A percentile compares a stretch with the other conserved stretches of the same genome.
Evolutionary conservation across 92 coral and sea anemone genomes (phyloP).

Genomic region (Porites lobata): DNA sequence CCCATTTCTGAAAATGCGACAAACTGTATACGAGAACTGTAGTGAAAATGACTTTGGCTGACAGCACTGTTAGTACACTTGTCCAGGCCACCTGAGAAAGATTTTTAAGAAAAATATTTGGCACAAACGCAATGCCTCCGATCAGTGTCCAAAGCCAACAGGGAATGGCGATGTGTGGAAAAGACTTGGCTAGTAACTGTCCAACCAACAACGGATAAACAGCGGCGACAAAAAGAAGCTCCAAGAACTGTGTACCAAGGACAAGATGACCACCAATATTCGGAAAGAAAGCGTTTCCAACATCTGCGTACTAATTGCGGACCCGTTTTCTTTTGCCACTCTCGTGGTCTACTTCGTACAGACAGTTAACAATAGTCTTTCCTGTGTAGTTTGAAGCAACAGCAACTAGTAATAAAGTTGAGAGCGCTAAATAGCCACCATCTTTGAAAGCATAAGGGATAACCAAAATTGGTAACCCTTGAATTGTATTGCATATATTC

Average conservation of each 20-base stretch:
- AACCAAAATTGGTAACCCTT: slow-evolving; percentile 94
- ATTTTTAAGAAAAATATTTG: slow-evolving; percentile 86
- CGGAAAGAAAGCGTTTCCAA: slow-evolving; percentile 82
- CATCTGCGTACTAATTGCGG: slow-evolving; percentile 81
- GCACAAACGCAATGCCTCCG: slow-evolving; percentile 86
- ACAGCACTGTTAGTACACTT: slow-evolving; percentile 86
- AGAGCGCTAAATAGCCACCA: slow-evolving; percentile 84
- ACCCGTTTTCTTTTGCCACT: slow-evolving; percentile 74
- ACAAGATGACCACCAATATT: slow-evolving; percentile 84
- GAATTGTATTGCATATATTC: slow-evolving; percentile 97
- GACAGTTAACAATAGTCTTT: slow-evolving; percentile 81
- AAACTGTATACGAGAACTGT: slow-evolving; percentile 86
- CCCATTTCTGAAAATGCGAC: slow-evolving; percentile 79
- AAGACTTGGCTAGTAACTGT: slow-evolving; percentile 70
- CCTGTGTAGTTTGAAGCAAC: slow-evolving; percentile 93
- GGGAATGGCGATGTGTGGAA: slow-evolving; percentile 66
- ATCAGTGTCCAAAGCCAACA: slow-evolving; percentile 85
- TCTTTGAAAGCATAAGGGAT: slow-evolving; percentile 89
- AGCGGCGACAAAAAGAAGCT: slow-evolving; percentile 82
- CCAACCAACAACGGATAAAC: slow-evolving; percentile 96
- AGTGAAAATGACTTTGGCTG: slow-evolving; percentile 88
- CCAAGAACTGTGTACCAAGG: slow-evolving; percentile 80
- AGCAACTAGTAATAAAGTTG: slow-evolving; percentile 78
- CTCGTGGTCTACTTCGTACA: slow-evolving; percentile 71
- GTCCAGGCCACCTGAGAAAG: slow-evolving; percentile 99